phyloP scores from a whole-genome alignment of 2,113 vertebrate genomes.

The Okapia johnstoni region DNA sequence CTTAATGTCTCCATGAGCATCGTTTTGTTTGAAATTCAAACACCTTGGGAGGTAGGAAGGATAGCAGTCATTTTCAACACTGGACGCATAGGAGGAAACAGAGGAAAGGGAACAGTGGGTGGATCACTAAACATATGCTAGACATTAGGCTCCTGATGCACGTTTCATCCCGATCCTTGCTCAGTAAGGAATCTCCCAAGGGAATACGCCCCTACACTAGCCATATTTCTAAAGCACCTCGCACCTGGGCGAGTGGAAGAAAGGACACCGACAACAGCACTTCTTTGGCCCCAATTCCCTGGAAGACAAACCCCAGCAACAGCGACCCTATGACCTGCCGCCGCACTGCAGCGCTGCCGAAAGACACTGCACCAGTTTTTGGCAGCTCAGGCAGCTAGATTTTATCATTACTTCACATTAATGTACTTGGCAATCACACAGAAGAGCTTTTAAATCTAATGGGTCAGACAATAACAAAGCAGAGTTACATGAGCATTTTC shows the following conservation, averaged over 20 bases:
- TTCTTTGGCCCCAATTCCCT: background rate
- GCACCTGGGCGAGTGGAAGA: background rate
- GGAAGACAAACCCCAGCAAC: too few relatives aligned
- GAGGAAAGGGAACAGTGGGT: background rate
- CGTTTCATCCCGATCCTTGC: too few relatives aligned
- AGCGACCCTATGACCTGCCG: too few relatives aligned
- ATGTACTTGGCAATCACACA: slow-evolving; percentile 60
- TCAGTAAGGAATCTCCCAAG: background rate
- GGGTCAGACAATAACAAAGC: slow-evolving; percentile 37
- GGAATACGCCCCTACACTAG: background rate
- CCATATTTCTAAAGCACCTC: background rate
- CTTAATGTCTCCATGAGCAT: background rate
- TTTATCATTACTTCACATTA: slow-evolving; percentile 44
- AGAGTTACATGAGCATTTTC: background rate
- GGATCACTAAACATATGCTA: background rate
- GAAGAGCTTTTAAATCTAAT: slow-evolving; percentile 73
- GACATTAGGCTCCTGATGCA: background rate
- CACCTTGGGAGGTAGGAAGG: background rate
- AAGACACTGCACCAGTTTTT: background rate
- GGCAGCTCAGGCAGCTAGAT: slow-evolving; percentile 31
- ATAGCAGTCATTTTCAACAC: background rate
- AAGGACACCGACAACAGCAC: rapidly evolving
- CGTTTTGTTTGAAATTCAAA: background rate
- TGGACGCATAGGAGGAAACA: background rate
- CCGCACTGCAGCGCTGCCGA: background rate